Conservation (phyloP, 2,113 vertebrate species). For the Lepus timidus region DNA sequence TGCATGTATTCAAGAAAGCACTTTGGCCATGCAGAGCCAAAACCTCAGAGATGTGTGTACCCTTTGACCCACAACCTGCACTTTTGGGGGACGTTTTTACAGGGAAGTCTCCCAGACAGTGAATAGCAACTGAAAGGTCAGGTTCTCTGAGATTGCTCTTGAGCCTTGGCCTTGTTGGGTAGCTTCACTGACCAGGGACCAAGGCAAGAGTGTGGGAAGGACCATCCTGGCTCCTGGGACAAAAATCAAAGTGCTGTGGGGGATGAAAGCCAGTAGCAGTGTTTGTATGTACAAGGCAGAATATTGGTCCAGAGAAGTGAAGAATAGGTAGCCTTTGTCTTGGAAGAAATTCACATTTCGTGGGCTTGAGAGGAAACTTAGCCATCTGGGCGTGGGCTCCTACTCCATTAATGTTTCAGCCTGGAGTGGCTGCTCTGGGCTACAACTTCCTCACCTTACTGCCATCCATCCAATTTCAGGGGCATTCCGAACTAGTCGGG, state of each 20-base stretch:
- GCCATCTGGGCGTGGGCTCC: not conserved
- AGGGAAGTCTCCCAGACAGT: not conserved
- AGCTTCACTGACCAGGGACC: not conserved
- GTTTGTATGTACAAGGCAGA: not conserved
- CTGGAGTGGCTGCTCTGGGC: not conserved
- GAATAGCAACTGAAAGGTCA: not conserved
- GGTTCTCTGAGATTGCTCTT: not conserved
- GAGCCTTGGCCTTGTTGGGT: not conserved
- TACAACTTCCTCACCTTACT: not conserved
- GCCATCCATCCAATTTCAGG: not conserved
- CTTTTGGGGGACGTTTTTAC: not conserved
- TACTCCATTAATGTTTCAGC: not conserved
- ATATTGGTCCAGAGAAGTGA: not conserved
- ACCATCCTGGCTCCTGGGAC: not conserved
- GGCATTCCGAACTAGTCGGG: not conserved
- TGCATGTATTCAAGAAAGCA: not conserved
- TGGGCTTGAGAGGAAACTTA: not conserved
- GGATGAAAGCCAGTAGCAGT: not conserved
- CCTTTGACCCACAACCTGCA: not conserved
- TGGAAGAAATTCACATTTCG: not conserved
- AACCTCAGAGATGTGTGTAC: not conserved
- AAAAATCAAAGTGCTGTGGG: not conserved
- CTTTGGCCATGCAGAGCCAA: not conserved
- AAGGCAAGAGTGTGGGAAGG: not conserved
- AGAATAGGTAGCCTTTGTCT: constrained; percentile 10